Conservation (phyloP, 2,113 vertebrate genomes). For the Mugil cephalus region DNA sequence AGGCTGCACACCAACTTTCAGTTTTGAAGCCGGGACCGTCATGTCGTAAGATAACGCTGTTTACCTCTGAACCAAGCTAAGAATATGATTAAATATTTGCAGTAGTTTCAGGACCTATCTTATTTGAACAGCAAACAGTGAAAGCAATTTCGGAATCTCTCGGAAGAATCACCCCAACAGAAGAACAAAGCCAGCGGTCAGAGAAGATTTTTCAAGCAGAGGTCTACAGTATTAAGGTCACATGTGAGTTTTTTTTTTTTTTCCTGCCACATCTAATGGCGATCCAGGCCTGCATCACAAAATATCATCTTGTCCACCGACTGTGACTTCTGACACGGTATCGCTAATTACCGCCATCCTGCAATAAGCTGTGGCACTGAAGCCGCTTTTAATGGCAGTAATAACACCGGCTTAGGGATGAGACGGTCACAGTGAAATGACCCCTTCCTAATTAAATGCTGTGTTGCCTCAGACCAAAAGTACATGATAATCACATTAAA, state of each 20-base stretch:
- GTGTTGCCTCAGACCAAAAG: conserved; percentile 61
- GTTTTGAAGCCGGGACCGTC: neutral
- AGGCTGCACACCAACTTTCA: no score
- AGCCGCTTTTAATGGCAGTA: conserved; percentile 66
- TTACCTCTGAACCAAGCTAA: conserved; percentile 12
- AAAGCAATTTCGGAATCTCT: neutral
- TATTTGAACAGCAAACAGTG: neutral
- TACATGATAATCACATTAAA: conserved; percentile 73
- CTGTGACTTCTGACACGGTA: conserved; percentile 59
- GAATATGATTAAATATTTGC: neutral
- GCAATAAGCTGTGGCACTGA: conserved; percentile 45
- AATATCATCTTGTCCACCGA: conserved; percentile 32
- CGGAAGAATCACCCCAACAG: neutral
- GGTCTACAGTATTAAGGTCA: no score
- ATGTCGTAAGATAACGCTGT: neutral
- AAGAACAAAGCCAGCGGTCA: neutral
- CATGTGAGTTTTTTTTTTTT: neutral
- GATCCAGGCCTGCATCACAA: neutral
- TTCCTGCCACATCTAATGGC: conserved; percentile 6
- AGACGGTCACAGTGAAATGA: conserved; percentile 63
- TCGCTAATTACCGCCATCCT: conserved; percentile 61
- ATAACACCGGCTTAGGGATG: conserved; percentile 60
- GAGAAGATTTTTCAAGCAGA: no score
- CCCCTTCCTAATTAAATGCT: conserved; percentile 70
- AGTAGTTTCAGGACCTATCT: neutral